A percentile compares a stretch with the other conserved stretches of the same genome.
These are phyloP conservation scores for Penaeus indicus DNA, from an alignment of 1,140 invertebrate genomes.

Conservation along the genomic window DNA sequence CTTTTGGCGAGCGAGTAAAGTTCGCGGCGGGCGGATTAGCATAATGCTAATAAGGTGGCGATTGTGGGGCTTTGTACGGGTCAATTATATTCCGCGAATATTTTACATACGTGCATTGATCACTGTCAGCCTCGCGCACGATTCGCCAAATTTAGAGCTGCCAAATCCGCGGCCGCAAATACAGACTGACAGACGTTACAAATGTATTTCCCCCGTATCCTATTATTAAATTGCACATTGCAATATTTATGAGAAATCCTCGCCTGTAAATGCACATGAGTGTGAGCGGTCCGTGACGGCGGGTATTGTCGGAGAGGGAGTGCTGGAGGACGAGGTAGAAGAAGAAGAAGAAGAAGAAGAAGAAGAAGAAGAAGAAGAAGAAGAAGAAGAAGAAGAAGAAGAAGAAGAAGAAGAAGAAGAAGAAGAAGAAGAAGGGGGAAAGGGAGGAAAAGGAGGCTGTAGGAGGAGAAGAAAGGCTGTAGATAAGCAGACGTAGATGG, in stretches of 20 bases:
- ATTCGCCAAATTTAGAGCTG: constrained; percentile 62
- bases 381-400: neutral
- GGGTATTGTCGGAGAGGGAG: neutral
- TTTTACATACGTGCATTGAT: constrained; percentile 60
- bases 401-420: neutral
- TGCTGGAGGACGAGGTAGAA: constrained; percentile 6
- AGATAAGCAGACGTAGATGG: neutral
- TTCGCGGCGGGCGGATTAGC: constrained; percentile 55
- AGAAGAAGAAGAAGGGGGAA: neutral
- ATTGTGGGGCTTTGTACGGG: constrained; percentile 60
- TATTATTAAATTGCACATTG: constrained; percentile 63
- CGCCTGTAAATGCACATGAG: constrained; percentile 55
- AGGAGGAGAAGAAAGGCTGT: too few species aligned
- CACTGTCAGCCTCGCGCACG: constrained; percentile 53
- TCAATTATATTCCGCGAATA: constrained; percentile 63
- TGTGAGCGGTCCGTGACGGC: constrained; percentile 44
- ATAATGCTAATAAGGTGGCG: constrained; percentile 64
- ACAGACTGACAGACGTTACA: constrained; percentile 56
- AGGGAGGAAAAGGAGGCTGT: neutral
- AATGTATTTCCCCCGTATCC: constrained; percentile 62
- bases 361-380: neutral
- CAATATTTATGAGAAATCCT: constrained; percentile 63
- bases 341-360: neutral
- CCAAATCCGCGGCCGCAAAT: constrained; percentile 55
- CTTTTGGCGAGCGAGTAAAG: constrained; percentile 54